Conservation (phyloP, 92 coral and sea anemone genomes). For the Desmophyllum pertusum region DNA sequence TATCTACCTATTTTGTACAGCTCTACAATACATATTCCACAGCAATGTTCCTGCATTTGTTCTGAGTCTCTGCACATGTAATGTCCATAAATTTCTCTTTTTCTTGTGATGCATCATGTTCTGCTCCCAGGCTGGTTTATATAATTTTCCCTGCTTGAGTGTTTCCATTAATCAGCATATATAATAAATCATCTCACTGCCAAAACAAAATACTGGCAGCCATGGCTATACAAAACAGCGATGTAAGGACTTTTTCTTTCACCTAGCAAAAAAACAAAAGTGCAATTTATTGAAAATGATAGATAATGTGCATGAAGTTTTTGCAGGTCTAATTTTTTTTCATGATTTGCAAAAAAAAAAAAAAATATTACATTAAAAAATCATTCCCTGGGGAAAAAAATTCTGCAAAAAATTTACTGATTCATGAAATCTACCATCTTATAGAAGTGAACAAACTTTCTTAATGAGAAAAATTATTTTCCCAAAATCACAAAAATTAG, state of each 20-base stretch:
- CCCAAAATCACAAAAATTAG: too few relatives aligned
- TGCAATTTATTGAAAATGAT: background rate
- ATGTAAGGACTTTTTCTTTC: conserved; percentile 99
- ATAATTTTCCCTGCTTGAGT: background rate
- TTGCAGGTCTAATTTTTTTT: too few relatives aligned
- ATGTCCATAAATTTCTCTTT: background rate
- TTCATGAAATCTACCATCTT: too few relatives aligned
- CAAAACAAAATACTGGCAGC: conserved; percentile 94
- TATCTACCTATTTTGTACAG: background rate
- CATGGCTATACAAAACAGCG: conserved; percentile 95
- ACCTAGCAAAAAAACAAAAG: conserved; percentile 56
- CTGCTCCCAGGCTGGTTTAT: background rate
- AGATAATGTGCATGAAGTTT: too few relatives aligned
- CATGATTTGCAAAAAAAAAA: too few relatives aligned
- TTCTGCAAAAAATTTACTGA: too few relatives aligned
- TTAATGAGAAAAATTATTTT: too few relatives aligned
- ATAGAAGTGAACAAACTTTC: too few relatives aligned
- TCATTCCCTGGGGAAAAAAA: too few relatives aligned
- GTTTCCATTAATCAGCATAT: background rate
- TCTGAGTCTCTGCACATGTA: background rate
- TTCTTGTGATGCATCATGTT: background rate
- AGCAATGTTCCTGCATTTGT: background rate
- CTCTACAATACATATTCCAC: background rate
- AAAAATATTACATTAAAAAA: too few relatives aligned
- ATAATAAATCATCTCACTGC: conserved; percentile 49